These are phyloP conservation scores for Ochropleura leucogaster DNA, from an alignment of 2,888 invertebrate species.

Conservation along the genomic window DNA sequence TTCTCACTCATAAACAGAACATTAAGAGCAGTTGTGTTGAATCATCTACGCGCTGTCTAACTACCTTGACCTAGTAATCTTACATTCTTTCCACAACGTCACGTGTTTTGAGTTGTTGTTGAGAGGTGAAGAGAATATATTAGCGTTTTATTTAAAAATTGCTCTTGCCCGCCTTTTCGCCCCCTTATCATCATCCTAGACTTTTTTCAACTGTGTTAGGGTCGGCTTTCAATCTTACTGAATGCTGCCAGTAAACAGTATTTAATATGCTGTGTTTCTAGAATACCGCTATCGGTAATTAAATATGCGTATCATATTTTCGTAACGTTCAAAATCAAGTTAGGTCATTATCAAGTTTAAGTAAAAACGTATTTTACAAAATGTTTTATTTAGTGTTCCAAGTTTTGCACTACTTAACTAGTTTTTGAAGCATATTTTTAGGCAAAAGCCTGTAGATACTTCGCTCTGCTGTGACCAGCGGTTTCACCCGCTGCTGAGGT, in stretches of 20 bases:
- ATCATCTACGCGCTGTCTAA: slow-evolving; percentile 38
- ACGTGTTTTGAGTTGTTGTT: slow-evolving; percentile 4
- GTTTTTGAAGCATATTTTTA: too few relatives aligned
- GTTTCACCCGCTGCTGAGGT: too few relatives aligned
- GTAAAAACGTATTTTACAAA: too few relatives aligned
- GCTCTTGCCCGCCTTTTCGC: not conserved
- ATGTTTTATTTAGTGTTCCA: too few relatives aligned
- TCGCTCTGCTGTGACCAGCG: too few relatives aligned
- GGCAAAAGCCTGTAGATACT: too few relatives aligned
- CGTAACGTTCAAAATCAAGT: too few relatives aligned
- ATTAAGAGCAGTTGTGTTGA: slow-evolving; percentile 37
- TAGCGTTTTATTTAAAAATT: not conserved
- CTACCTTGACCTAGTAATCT: slow-evolving; percentile 57
- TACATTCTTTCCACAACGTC: slow-evolving; percentile 35
- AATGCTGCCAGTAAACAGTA: not conserved
- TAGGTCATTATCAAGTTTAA: too few relatives aligned
- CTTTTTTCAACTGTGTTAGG: not conserved
- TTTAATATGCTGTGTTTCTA: not conserved
- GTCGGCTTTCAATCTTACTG: not conserved
- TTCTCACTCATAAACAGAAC: slow-evolving; percentile 35
- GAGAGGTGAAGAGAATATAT: not conserved
- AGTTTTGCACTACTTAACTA: too few relatives aligned
- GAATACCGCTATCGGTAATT: too few relatives aligned
- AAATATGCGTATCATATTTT: too few relatives aligned
- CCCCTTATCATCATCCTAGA: not conserved